phyloP scores from a whole-genome alignment of 2,797 vertebrate genomes.

The Bucorvus abyssinicus region DNA sequence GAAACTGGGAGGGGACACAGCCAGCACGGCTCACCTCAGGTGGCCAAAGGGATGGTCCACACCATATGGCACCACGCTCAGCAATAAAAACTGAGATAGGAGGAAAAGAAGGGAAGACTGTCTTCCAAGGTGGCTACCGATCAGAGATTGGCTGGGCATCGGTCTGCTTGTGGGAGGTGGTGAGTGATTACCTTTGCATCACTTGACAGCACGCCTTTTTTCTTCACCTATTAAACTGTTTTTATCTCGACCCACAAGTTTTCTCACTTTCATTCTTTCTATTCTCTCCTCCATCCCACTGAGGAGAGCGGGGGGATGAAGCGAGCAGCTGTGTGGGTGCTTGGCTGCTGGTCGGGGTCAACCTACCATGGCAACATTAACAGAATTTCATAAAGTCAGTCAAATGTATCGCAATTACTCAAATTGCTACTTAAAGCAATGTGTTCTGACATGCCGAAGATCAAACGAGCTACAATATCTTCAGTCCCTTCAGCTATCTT shows the following conservation, averaged over 20 bases:
- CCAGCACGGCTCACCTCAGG: not conserved
- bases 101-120: not conserved
- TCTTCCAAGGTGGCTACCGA: not conserved
- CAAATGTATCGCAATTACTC: not conserved
- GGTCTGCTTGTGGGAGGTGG: not conserved
- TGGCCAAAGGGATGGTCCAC: not conserved
- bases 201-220: not conserved
- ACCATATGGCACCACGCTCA: fast-evolving
- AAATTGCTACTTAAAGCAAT: not conserved
- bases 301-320: not conserved
- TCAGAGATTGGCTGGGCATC: not conserved
- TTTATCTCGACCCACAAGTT: not conserved
- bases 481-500: not conserved
- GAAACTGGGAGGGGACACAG: not conserved
- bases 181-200: not conserved
- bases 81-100: not conserved
- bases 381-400: not conserved
- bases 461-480: not conserved
- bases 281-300: not conserved
- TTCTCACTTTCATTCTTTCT: not conserved
- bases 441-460: not conserved
- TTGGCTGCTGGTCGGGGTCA: not conserved
- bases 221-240: not conserved
- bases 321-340: not conserved
- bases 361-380: not conserved